Evolutionary conservation across 2,797 vertebrate species (phyloP).

Genomic region (Gallinago nigripennis): DNA sequence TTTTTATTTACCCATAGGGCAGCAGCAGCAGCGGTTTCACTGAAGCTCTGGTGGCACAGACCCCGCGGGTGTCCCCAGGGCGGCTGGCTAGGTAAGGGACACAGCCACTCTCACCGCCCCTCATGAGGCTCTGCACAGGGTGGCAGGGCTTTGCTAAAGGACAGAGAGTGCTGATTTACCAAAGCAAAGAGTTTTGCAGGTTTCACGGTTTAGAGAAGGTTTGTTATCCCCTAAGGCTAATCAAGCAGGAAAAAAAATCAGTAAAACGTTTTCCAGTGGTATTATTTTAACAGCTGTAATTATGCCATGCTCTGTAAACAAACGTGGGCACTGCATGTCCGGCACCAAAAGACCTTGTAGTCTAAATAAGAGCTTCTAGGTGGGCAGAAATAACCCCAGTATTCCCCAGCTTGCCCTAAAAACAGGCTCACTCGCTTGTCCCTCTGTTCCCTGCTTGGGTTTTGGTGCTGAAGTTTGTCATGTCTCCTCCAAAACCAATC

Average conservation of each 20-base stretch:
- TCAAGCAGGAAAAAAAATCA: not conserved
- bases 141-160: not conserved
- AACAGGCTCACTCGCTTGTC: not conserved
- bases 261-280: not conserved
- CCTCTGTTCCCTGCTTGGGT: not conserved
- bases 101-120: not conserved
- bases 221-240: not conserved
- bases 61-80: not conserved
- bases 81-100: not conserved
- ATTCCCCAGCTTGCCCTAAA: not conserved
- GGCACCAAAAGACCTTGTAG: not conserved
- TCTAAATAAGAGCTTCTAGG: not conserved
- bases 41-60: accelerated
- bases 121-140: accelerated
- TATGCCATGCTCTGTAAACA: not conserved
- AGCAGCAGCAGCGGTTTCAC: not conserved
- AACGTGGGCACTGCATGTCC: accelerated
- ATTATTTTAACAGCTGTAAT: not conserved
- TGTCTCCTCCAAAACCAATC: not conserved
- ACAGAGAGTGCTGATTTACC: not conserved
- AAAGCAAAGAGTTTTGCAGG: not conserved
- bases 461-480: not conserved
- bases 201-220: not conserved
- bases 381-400: not conserved
- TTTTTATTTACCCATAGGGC: not conserved